These are phyloP conservation scores for Bostrychus sinensis DNA, from an alignment of 2,113 vertebrate genomes.

Conservation along the genomic window DNA sequence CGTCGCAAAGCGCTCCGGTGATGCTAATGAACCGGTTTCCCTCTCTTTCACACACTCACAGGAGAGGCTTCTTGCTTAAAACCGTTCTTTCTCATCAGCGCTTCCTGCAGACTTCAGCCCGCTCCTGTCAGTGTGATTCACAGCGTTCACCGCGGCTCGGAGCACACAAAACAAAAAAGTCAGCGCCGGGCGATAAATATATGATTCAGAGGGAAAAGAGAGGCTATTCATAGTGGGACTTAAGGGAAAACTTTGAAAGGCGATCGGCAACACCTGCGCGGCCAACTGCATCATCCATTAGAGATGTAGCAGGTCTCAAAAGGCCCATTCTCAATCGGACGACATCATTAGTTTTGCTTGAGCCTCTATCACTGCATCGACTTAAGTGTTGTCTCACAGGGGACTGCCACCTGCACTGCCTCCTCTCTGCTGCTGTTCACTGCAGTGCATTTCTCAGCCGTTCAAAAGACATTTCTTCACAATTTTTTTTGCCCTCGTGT, in stretches of 20 bases:
- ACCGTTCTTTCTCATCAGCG: not conserved
- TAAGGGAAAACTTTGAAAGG: conserved; percentile 46
- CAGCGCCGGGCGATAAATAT: conserved; percentile 8
- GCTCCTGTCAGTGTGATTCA: conserved; percentile 56
- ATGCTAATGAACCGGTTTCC: conserved; percentile 57
- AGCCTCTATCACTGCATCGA: conserved; percentile 62
- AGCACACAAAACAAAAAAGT: conserved; percentile 26
- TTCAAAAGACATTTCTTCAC: no score
- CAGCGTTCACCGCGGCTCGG: conserved; percentile 20
- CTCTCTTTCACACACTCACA: not conserved
- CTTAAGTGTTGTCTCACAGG: conserved; percentile 59
- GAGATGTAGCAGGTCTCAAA: conserved; percentile 50
- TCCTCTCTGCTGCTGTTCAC: conserved; percentile 1
- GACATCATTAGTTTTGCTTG: conserved; percentile 74
- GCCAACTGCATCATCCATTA: conserved; percentile 54
- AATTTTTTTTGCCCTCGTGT: no score
- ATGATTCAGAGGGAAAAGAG: conserved; percentile 27
- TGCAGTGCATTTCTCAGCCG: not conserved
- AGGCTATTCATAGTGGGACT: conserved; percentile 39
- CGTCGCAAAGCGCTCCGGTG: conserved; percentile 10
- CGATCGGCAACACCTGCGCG: conserved; percentile 62
- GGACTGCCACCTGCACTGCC: conserved; percentile 50
- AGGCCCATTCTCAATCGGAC: conserved; percentile 65
- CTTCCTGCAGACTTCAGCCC: conserved; percentile 21
- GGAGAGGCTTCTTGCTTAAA: conserved; percentile 31